A percentile compares a stretch with the other conserved stretches of the same genome.
Conservation (phyloP, 35 echinoderm and acorn worm genomes). For the Ptychodera flava region DNA sequence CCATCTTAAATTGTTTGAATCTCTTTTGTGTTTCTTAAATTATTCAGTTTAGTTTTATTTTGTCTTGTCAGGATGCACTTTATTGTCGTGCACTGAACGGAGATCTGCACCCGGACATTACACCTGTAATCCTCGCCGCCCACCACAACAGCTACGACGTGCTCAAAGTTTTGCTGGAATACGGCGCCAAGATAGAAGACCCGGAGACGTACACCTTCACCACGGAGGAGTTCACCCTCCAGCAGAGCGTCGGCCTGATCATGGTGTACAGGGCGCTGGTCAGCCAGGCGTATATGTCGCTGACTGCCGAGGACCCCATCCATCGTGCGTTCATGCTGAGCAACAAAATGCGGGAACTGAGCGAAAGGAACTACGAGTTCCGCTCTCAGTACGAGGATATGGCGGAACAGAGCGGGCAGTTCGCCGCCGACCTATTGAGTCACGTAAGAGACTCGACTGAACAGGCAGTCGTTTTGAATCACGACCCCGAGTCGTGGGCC, state of each 20-base stretch:
- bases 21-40: no score
- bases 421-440: slow-evolving; percentile 90
- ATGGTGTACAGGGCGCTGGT: slow-evolving; percentile 83
- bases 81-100: slow-evolving; percentile 79
- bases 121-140: slow-evolving; percentile 81
- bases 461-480: slow-evolving; percentile 91
- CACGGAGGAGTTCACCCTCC: slow-evolving; percentile 67
- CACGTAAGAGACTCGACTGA: slow-evolving; percentile 96
- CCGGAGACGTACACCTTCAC: slow-evolving; percentile 53
- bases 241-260: slow-evolving; percentile 93
- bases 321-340: slow-evolving; percentile 87
- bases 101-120: slow-evolving; percentile 95
- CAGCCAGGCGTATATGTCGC: slow-evolving; percentile 88
- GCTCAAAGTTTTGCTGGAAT: slow-evolving; percentile 79
- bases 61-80: slow-evolving; percentile 75
- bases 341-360: slow-evolving; percentile 75
- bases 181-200: slow-evolving; percentile 83
- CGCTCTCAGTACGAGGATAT: slow-evolving; percentile 70
- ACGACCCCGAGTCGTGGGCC: slow-evolving; percentile 73
- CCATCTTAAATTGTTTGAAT: no score
- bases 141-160: slow-evolving; percentile 97
- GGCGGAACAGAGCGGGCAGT: slow-evolving; percentile 89
- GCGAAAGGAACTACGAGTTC: slow-evolving; percentile 81
- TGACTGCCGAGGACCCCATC: slow-evolving; percentile 90
- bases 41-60: no score